Conservation (phyloP, 2,797 vertebrate genomes). For the Micromesistius poutassou region DNA sequence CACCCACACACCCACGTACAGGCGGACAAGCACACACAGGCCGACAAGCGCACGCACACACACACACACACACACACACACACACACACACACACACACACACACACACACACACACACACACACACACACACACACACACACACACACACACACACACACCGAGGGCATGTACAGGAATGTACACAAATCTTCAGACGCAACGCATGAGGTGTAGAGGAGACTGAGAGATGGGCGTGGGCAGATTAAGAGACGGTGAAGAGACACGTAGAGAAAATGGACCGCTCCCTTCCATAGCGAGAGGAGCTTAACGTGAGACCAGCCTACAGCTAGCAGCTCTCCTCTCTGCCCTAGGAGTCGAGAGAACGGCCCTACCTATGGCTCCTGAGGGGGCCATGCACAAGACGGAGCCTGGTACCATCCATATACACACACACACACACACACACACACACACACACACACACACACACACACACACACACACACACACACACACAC, state of each 20-base stretch:
- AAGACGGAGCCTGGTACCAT: constrained; percentile 77
- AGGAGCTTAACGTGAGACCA: background rate
- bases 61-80: background rate
- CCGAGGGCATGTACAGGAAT: background rate
- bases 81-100: too few species aligned
- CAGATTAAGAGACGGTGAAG: background rate
- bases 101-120: too few species aligned
- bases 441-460: background rate
- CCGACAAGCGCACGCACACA: background rate
- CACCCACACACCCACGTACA: background rate
- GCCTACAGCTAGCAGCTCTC: background rate
- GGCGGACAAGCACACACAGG: background rate
- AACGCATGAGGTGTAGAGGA: background rate
- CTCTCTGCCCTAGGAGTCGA: background rate
- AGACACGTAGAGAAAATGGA: background rate
- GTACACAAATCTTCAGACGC: background rate
- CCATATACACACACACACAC: constrained; percentile 8
- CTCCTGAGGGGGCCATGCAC: constrained; percentile 80
- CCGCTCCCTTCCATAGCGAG: background rate
- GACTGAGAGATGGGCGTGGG: background rate
- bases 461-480: background rate
- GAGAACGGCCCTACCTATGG: constrained; percentile 74
- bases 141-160: background rate
- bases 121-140: too few species aligned
- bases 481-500: constrained; percentile 1